Conservation (phyloP, 2,888 invertebrate genomes). For the Hyppa rectilinea region DNA sequence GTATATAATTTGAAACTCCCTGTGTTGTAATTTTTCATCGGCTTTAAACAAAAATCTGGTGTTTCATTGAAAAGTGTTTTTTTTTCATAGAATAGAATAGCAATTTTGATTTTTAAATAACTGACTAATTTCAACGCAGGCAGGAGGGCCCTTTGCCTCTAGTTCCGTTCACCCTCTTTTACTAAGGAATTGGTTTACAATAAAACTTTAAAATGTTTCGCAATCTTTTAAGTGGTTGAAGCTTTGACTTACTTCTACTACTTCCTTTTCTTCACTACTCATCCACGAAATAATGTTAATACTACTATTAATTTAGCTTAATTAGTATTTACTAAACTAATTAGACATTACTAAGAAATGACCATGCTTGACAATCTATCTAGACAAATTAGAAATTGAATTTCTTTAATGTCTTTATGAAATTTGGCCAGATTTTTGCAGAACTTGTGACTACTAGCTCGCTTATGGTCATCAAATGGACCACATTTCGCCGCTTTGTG, state of each 20-base stretch:
- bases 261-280: no score
- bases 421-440: neutral
- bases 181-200: neutral
- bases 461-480: constrained; percentile 58
- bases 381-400: neutral
- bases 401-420: neutral
- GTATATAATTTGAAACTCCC: no score
- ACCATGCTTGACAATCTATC: neutral
- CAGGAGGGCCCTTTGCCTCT: no score
- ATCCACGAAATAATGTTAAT: neutral
- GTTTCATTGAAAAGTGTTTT: no score
- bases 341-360: accelerated
- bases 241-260: neutral
- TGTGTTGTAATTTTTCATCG: no score
- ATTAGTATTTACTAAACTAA: neutral
- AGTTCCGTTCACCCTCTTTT: no score
- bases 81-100: no score
- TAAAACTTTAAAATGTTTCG: neutral
- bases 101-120: no score
- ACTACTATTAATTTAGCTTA: neutral
- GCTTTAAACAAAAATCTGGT: no score
- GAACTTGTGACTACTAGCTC: neutral
- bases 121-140: no score
- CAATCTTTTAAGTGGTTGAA: no score
- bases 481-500: constrained; percentile 73